Evolutionary conservation across 2,888 invertebrate genomes (phyloP).

Genomic region (Apamea monoglypha): DNA sequence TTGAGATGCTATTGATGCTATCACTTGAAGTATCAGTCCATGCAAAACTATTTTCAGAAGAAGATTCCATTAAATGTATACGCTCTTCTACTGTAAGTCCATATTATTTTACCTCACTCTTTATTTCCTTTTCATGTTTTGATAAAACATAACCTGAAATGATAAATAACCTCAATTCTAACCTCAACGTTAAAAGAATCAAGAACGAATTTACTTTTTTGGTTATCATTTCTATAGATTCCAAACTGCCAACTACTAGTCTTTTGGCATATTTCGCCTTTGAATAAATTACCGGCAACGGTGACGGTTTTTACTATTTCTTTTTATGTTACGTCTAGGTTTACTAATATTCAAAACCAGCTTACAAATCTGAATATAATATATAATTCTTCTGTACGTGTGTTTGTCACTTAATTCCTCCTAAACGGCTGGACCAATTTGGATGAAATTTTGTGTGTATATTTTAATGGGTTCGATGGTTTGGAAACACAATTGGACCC

Average conservation of each 20-base stretch:
- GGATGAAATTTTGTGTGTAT: too few relatives aligned
- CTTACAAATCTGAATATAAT: too few relatives aligned
- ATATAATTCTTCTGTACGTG: too few relatives aligned
- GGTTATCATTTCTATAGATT: neutral
- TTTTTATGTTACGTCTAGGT: too few relatives aligned
- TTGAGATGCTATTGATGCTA: conserved; percentile 60
- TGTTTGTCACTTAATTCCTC: too few relatives aligned
- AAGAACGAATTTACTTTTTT: neutral
- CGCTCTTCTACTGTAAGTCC: neutral
- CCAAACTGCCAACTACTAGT: neutral
- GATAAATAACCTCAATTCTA: conserved; percentile 27
- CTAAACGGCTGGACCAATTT: too few relatives aligned
- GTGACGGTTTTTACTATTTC: too few relatives aligned
- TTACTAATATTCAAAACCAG: too few relatives aligned
- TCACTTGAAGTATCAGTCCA: conserved; percentile 78
- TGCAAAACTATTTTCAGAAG: conserved; percentile 76
- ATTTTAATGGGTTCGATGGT: too few relatives aligned
- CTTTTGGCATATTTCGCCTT: conserved; percentile 2
- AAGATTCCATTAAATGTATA: conserved; percentile 70
- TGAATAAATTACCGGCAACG: too few relatives aligned
- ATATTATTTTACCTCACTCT: neutral
- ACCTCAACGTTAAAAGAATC: neutral
- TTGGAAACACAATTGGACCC: too few relatives aligned
- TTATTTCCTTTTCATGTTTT: neutral
- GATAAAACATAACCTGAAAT: conserved; percentile 18